phyloP scores from a whole-genome alignment of 2,797 vertebrate genomes.

The Peromyscus attwateri region DNA sequence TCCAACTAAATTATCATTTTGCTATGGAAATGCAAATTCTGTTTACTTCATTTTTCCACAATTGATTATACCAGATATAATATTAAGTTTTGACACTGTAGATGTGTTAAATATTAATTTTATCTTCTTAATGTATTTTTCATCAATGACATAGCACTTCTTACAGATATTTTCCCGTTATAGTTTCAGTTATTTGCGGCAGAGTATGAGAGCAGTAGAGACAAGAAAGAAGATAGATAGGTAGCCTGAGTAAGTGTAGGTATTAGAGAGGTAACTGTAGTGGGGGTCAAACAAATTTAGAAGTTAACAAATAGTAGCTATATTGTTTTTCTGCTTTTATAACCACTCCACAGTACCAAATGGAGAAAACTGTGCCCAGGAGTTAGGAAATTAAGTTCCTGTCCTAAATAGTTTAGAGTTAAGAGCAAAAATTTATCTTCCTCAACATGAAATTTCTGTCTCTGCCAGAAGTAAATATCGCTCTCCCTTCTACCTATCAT shows the following conservation, averaged over 20 bases:
- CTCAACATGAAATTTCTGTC: slow-evolving; percentile 60
- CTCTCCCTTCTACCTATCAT: slow-evolving; percentile 23
- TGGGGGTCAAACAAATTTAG: slow-evolving; percentile 38
- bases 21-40: slow-evolving; percentile 50
- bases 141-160: background rate
- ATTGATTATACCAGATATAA: slow-evolving; percentile 19
- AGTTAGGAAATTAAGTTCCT: slow-evolving; percentile 69
- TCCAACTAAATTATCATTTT: slow-evolving; percentile 59
- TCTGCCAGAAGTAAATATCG: slow-evolving; percentile 45
- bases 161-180: slow-evolving; percentile 4
- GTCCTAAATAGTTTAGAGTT: slow-evolving; percentile 47
- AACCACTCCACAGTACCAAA: background rate
- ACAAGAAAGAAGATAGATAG: background rate
- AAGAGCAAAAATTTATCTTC: slow-evolving; percentile 46
- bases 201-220: background rate
- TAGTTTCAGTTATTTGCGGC: background rate
- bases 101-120: slow-evolving; percentile 63
- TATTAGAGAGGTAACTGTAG: background rate
- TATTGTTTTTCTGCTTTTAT: slow-evolving; percentile 55
- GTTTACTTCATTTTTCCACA: slow-evolving; percentile 41
- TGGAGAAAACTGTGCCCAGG: slow-evolving; percentile 42
- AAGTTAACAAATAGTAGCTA: slow-evolving; percentile 47
- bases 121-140: slow-evolving; percentile 62
- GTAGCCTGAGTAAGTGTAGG: background rate
- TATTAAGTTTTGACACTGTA: slow-evolving; percentile 57